Evolutionary conservation across 2,113 vertebrate species (phyloP).

Genomic region (Nesoenas mayeri): DNA sequence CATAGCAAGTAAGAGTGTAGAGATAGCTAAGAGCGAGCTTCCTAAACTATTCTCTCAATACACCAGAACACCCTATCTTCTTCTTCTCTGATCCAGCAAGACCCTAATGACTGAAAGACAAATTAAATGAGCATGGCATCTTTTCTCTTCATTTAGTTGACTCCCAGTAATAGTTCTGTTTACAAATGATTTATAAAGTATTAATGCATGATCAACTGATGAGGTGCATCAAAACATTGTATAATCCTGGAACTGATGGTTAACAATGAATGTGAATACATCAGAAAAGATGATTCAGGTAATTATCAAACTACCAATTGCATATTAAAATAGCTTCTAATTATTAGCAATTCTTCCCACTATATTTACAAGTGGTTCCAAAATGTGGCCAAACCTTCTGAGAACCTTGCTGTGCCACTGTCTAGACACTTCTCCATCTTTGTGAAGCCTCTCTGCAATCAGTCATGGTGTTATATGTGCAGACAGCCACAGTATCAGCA

Average conservation of each 20-base stretch:
- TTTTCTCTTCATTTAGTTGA: not conserved
- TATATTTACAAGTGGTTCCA: not conserved
- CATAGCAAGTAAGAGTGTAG: not conserved
- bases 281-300: not conserved
- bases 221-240: not conserved
- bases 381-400: not conserved
- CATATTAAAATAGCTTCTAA: not conserved
- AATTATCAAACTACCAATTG: not conserved
- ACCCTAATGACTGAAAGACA: not conserved
- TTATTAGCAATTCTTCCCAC: not conserved
- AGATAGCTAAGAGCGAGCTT: not conserved
- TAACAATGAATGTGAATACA: not conserved
- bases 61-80: not conserved
- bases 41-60: not conserved
- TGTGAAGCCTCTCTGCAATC: not conserved
- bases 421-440: not conserved
- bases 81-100: not conserved
- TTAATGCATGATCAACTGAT: not conserved
- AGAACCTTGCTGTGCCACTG: not conserved
- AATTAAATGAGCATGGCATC: not conserved
- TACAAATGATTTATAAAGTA: not conserved
- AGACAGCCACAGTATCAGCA: not conserved
- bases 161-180: not conserved
- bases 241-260: not conserved
- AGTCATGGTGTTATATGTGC: not conserved